A percentile compares a stretch with the other conserved stretches of the same genome.
Evolutionary conservation across 1,140 invertebrate genomes (phyloP).

Genomic region (Drosophila neocordata): DNA sequence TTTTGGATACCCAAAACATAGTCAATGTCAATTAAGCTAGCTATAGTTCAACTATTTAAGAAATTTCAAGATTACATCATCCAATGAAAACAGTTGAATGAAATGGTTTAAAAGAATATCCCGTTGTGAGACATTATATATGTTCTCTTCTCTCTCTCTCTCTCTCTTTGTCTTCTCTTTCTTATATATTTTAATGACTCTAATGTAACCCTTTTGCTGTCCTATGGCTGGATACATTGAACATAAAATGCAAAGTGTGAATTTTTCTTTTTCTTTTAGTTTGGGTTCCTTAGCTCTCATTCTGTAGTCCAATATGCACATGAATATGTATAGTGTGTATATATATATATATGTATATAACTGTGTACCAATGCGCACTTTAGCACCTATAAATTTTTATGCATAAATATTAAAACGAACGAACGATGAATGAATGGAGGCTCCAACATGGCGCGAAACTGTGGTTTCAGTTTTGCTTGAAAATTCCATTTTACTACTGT

Average conservation of each 20-base stretch:
- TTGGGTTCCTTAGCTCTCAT: no score
- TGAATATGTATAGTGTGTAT: no score
- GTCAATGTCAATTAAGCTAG: no score
- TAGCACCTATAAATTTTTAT: conserved; percentile 78
- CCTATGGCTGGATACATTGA: no score
- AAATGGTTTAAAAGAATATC: no score
- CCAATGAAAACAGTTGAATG: no score
- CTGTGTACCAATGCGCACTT: conserved; percentile 71
- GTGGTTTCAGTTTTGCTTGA: conserved; percentile 55
- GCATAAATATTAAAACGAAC: conserved; percentile 71
- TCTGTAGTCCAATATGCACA: not conserved
- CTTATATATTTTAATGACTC: not conserved
- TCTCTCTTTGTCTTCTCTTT: no score
- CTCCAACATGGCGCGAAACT: conserved; percentile 9
- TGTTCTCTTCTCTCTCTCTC: no score
- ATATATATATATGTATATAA: conserved; percentile 41
- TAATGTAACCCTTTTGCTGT: not conserved
- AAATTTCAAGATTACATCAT: no score
- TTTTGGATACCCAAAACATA: no score
- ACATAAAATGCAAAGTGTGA: not conserved
- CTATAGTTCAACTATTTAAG: no score
- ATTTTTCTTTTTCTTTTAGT: not conserved
- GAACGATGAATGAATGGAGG: not conserved
- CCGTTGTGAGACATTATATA: no score
- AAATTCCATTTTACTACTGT: conserved; percentile 64